Evolutionary conservation across 1,140 invertebrate genomes (phyloP), one percentile per base, ranked within the genome.

Genomic region (Oncopodura yosiiana): DNA sequence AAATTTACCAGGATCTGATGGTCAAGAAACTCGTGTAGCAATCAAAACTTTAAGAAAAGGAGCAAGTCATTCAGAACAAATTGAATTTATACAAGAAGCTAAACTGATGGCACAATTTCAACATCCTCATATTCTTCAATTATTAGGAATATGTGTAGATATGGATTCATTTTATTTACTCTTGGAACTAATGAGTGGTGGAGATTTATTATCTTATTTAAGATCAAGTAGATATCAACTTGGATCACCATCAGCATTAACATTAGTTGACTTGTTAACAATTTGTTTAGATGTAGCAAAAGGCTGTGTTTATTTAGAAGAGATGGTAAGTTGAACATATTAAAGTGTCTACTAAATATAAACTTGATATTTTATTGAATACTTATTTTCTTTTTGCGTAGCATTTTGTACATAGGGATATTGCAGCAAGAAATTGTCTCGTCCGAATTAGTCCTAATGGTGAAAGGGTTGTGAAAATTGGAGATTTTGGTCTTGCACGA

Each of bases 101-200:
- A 82, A 91, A 64, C 68, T 97, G 30, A 97, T 98, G 94, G 92
- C 87, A 54, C 90, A 94, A 65, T 98, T 99, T 67, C 86, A 91
- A 65, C 94, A 98, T 68, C 84, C 93, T 34, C 90, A 98, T 68
- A 97, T 98, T 30, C 71, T 98, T 5, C 78, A 87, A 63, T 74
- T 98, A 5, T 74, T 97, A 3, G 94, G 94, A 0, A 88, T 98
- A 2, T 96, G 93, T 69, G 75, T 94, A 2, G 90, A 97, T 68
- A 86, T 87, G 45, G 90, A 95, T 66, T 83, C 89, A 11, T 86
- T 90, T 61, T 89, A 91, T 61, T 81, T 98, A 38, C 84, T 99
- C 16, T 81, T 98, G 74, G 94, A 99, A 71, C 75, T 97, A 8
- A 98, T 99, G 95, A 86, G 94, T 71, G 90, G 84, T 1, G 93